Base-by-base conservation (phyloP, 1,140 invertebrate genomes). In the Vanessa tameamea region DNA sequence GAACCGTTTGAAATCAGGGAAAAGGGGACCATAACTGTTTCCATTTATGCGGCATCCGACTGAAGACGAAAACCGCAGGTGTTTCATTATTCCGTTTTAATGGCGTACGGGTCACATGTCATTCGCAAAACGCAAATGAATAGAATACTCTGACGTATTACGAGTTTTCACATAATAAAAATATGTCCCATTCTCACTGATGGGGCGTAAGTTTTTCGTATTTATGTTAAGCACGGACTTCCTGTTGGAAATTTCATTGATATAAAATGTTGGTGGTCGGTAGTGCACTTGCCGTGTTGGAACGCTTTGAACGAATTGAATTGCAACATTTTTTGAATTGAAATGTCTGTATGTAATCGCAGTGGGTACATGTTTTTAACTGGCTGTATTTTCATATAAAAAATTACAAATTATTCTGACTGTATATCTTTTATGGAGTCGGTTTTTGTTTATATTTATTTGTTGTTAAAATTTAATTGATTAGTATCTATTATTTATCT, bases 71-170 rank as follows among this genome's bases (percentile, higher is more conserved):
- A 89, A 88, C 86, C 88, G 87, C 87, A 87, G 88, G 85, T 91
- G 88, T 90, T 90, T 89, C 87, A 89, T 90, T 91, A 91, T 89
- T 86, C 87, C 72, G 80, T 84, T 87, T 85, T 91, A 91, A 91
- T 91, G 87, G 84, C 84, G 86, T 85, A 86, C 82, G 78, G 76
- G 80, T 86, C 79, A 85, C 73, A 59, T 69, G 43, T 57, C 53
- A 76, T 48, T 68, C 68, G 69, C 65, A 47, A 51, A 15, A 51
- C 55, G 63, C 78, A 73, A 76, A 73, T 81, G 75, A 78, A 82
- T 77, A 78, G 76, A 76, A 83, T 79, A 11, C 57, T 61, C 23
- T 37, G 57, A 61, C 26, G 57, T 37, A 61, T 37, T 31, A 61
- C 31, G 57, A 31, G 57, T 61, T 61, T 61, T 61, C 57, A 31